Percentiles rank a stretch among this genome's conserved stretches.
Evolutionary conservation across 2,888 invertebrate species (phyloP).

Genomic region (Drosophila anceps): DNA sequence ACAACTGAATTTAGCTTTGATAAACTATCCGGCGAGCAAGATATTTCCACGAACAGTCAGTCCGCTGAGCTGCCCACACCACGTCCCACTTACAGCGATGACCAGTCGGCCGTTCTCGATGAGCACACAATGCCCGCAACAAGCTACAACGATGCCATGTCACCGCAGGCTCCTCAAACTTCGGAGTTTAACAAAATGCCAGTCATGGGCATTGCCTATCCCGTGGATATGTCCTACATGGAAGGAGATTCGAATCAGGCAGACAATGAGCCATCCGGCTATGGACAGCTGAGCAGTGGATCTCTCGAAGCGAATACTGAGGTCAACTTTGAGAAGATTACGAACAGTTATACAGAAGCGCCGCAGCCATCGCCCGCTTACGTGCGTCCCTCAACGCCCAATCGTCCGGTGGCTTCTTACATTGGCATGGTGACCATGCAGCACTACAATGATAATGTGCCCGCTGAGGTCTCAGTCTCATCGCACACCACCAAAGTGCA

Average conservation of each 20-base stretch:
- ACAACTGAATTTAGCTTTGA: conserved; percentile 62
- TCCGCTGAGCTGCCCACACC: conserved; percentile 49
- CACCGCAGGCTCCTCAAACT: conserved; percentile 68
- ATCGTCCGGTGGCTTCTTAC: conserved; percentile 73
- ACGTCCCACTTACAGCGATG: conserved; percentile 61
- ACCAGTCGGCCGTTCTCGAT: conserved; percentile 65
- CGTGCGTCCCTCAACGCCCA: conserved; percentile 58
- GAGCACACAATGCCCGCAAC: conserved; percentile 81
- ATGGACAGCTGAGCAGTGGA: conserved; percentile 50
- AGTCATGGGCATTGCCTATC: conserved; percentile 83
- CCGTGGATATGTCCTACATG: conserved; percentile 81
- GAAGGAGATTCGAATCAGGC: conserved; percentile 67
- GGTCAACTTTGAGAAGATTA: conserved; percentile 59
- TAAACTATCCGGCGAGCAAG: conserved; percentile 54
- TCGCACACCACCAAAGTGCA: conserved; percentile 82
- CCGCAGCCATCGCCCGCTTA: conserved; percentile 51
- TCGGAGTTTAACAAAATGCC: conserved; percentile 85
- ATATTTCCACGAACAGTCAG: conserved; percentile 32
- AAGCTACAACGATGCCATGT: conserved; percentile 72
- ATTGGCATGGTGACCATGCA: conserved; percentile 81
- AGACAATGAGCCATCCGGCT: conserved; percentile 50
- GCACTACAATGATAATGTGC: conserved; percentile 69
- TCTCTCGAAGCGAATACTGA: conserved; percentile 58
- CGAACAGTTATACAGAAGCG: conserved; percentile 60
- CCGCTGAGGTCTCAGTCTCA: conserved; percentile 80